A percentile compares a stretch with the other conserved stretches of the same genome.
phyloP scores from a whole-genome alignment of 2,797 vertebrate species.

The Melanotaenia parkinsoni region DNA sequence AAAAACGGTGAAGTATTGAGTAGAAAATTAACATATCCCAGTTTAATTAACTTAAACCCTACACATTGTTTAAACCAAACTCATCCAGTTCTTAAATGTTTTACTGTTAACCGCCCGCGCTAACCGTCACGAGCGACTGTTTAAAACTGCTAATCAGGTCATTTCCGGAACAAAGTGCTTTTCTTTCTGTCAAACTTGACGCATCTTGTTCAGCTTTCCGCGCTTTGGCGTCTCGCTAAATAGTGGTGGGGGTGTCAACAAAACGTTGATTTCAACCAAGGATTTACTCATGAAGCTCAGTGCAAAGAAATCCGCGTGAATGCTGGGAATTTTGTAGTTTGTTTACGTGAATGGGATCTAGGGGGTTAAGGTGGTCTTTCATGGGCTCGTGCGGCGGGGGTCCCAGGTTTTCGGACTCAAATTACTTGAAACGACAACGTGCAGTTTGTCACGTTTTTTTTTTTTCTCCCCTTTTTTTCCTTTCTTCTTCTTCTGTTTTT shows the following conservation, averaged over 20 bases:
- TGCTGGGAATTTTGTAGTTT: not conserved
- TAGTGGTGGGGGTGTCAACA: constrained; percentile 70
- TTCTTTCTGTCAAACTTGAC: constrained; percentile 22
- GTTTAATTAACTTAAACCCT: not conserved
- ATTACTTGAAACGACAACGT: not conserved
- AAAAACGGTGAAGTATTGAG: too few species aligned
- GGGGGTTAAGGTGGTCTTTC: too few species aligned
- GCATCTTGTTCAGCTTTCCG: not conserved
- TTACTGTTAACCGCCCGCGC: not conserved
- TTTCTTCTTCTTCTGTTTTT: too few species aligned
- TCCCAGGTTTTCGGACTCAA: not conserved
- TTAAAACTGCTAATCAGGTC: too few species aligned
- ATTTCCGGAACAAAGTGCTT: constrained; percentile 9
- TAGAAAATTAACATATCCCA: not conserved
- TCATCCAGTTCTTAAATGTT: not conserved
- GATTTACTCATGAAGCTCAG: constrained; percentile 78
- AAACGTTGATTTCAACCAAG: constrained; percentile 79
- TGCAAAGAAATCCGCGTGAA: not conserved
- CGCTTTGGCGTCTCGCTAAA: constrained; percentile 27
- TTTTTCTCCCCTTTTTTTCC: not conserved
- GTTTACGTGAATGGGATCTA: not conserved
- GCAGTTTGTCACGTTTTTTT: constrained; percentile 20
- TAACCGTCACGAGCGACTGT: not conserved
- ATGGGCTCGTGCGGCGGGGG: not conserved
- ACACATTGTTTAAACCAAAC: not conserved